These are phyloP conservation scores for Suncus etruscus DNA, from an alignment of 2,113 vertebrate species.

Conservation along the genomic window DNA sequence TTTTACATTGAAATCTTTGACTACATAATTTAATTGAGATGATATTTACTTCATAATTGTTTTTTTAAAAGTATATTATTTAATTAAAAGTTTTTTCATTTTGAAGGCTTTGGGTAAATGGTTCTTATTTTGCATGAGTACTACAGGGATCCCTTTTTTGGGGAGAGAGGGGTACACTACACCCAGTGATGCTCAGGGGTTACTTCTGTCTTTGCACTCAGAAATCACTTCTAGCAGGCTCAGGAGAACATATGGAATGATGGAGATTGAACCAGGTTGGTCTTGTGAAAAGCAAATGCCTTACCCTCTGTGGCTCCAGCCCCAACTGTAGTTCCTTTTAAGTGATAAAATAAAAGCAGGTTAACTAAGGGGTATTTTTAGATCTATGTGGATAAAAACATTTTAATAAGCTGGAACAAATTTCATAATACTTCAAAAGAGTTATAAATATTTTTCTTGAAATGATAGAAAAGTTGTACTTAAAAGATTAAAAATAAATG, in stretches of 20 bases:
- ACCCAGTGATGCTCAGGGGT: no score
- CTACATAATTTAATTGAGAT: background rate
- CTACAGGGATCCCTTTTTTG: background rate
- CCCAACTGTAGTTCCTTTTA: background rate
- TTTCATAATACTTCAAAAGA: background rate
- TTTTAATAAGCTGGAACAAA: background rate
- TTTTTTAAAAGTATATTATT: background rate
- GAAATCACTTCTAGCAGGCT: no score
- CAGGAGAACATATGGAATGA: no score
- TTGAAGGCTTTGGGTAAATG: background rate
- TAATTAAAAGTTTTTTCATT: background rate
- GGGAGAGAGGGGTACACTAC: no score
- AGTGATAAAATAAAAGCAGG: slow-evolving; percentile 39
- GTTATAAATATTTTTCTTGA: background rate
- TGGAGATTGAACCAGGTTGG: no score
- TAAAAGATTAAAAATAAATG: background rate
- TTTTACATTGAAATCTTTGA: background rate
- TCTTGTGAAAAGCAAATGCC: no score
- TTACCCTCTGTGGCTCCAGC: no score
- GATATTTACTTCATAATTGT: background rate
- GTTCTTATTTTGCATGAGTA: background rate
- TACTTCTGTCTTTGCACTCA: no score
- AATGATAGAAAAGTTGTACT: background rate
- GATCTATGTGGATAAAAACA: background rate
- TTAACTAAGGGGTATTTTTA: background rate